Percentiles rank a stretch among this genome's conserved stretches.
phyloP scores from a whole-genome alignment of 2,797 vertebrate species.

The Alauda arvensis region DNA sequence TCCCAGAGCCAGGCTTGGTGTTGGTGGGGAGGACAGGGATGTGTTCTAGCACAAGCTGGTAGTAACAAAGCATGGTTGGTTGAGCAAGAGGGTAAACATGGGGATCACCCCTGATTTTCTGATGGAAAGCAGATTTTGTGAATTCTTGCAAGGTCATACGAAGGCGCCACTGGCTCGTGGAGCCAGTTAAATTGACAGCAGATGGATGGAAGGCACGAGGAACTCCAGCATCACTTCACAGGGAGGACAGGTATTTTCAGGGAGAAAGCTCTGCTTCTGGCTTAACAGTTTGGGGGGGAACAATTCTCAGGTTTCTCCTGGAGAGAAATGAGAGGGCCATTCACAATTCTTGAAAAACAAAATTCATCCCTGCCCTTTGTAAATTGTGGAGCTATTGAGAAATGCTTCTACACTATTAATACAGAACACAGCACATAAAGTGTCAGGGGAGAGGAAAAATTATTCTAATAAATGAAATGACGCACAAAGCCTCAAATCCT shows the following conservation, averaged over 20 bases:
- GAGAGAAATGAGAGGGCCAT: background rate
- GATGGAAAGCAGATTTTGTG: constrained; percentile 30
- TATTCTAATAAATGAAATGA: constrained; percentile 26
- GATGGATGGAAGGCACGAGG: constrained; percentile 19
- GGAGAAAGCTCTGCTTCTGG: background rate
- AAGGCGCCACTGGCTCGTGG: background rate
- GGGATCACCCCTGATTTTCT: constrained; percentile 16
- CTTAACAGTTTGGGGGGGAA: background rate
- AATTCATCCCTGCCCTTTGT: background rate
- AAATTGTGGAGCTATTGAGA: constrained; percentile 9
- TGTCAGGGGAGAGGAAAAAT: background rate
- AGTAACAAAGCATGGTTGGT: constrained; percentile 8
- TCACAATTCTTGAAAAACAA: background rate
- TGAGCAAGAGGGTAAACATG: constrained; percentile 21
- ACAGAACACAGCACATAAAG: background rate
- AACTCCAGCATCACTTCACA: background rate
- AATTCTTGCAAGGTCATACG: constrained; percentile 30
- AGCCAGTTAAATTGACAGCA: constrained; percentile 48
- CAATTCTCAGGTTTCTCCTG: background rate
- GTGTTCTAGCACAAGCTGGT: background rate
- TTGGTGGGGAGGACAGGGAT: fast-evolving
- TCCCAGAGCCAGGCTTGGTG: background rate
- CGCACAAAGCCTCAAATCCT: background rate
- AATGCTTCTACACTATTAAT: background rate
- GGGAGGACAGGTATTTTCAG: constrained; percentile 24